phyloP scores from a whole-genome alignment of 2,888 invertebrate species.

The Drosophila mulleri region DNA sequence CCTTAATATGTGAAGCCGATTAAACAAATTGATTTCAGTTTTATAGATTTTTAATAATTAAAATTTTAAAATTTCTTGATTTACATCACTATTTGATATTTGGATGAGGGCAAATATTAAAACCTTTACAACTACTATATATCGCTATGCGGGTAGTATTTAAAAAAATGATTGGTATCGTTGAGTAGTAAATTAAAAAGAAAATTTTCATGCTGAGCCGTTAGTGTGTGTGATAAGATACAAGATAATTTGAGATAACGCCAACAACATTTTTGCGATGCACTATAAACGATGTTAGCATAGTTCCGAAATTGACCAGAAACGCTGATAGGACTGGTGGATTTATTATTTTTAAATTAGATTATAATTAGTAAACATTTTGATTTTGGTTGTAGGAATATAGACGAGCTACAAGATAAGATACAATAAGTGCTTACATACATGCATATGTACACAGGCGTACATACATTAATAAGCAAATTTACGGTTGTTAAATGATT shows the following conservation, averaged over 20 bases:
- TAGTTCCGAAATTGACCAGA: conserved; percentile 20
- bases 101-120: conserved; percentile 5
- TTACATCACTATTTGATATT: conserved; percentile 28
- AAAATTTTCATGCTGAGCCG: neutral
- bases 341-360: conserved; percentile 41
- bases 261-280: neutral
- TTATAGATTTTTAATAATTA: conserved; percentile 22
- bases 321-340: conserved; percentile 18
- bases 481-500: conserved; percentile 2
- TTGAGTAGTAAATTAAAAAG: neutral
- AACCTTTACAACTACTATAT: conserved; percentile 8
- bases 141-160: conserved; percentile 18
- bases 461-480: conserved; percentile 19
- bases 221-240: neutral
- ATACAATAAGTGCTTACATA: conserved; percentile 21
- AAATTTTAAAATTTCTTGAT: conserved; percentile 16
- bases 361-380: conserved; percentile 49
- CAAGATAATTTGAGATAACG: conserved; percentile 4
- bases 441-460: conserved; percentile 15
- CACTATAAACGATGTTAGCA: conserved; percentile 12
- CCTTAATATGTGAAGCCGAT: neutral
- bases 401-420: conserved; percentile 29
- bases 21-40: neutral
- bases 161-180: neutral
- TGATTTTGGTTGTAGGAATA: conserved; percentile 47